Percentiles rank a stretch among this genome's conserved stretches.
phyloP scores from a whole-genome alignment of 1,140 invertebrate species.

The Varroa destructor region DNA sequence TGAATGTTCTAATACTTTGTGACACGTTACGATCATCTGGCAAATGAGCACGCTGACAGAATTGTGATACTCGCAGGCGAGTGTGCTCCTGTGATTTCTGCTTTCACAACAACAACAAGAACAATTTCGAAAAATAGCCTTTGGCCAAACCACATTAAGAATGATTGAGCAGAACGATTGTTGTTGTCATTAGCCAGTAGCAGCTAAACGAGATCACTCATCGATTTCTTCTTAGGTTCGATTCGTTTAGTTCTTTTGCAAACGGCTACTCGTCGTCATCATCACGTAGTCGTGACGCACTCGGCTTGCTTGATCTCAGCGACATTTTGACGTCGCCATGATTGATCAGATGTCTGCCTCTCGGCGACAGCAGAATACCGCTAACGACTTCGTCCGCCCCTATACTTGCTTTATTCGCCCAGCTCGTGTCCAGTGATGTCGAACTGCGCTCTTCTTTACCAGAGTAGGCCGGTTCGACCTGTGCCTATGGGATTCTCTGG shows the following conservation, averaged over 20 bases:
- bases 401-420: slow-evolving; percentile 13
- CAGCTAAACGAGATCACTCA: no score
- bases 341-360: background rate
- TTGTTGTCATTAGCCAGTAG: no score
- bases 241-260: background rate
- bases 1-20: no score
- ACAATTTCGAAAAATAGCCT: no score
- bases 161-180: no score
- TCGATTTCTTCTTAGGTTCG: no score
- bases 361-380: slow-evolving; percentile 13
- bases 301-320: background rate
- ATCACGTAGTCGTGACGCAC: background rate
- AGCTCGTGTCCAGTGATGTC: background rate
- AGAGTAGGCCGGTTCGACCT: background rate
- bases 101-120: no score
- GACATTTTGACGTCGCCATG: background rate
- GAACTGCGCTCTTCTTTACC: background rate
- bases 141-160: no score
- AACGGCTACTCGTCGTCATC: background rate
- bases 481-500: background rate
- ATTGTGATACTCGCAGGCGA: no score
- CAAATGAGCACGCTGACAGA: no score
- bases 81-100: no score
- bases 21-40: no score
- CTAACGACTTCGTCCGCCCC: slow-evolving; percentile 26